Conservation (phyloP, 2,113 vertebrate genomes). For the Nibea albiflora region DNA sequence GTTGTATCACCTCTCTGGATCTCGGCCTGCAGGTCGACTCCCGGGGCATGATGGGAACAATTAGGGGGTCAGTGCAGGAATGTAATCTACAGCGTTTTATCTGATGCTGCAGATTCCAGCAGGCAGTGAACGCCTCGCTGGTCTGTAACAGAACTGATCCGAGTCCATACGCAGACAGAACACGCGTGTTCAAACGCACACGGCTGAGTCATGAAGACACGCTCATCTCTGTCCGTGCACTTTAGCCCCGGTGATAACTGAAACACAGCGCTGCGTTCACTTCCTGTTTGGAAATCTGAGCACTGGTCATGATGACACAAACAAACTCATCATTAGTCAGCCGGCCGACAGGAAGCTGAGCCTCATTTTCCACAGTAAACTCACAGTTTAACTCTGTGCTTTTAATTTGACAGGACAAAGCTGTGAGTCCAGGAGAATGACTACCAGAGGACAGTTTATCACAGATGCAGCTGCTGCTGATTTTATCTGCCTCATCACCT, state of each 20-base stretch:
- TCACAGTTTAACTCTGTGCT: neutral
- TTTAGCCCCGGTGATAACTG: neutral
- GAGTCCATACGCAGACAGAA: no score
- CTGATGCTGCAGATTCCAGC: constrained; percentile 44
- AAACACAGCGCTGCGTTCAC: constrained; percentile 2
- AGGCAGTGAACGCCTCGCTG: constrained; percentile 3
- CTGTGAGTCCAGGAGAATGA: no score
- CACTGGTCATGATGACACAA: neutral
- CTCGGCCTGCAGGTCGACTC: constrained; percentile 11
- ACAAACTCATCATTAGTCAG: constrained; percentile 12
- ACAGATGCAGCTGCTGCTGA: no score
- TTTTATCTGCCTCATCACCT: no score
- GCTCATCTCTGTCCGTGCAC: neutral
- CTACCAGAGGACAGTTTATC: no score
- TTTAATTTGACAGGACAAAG: no score
- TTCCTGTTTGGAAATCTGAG: constrained; percentile 44
- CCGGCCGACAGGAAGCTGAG: constrained; percentile 23
- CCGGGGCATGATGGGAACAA: constrained; percentile 51
- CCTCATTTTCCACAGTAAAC: neutral
- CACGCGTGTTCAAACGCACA: no score
- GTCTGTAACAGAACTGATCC: no score
- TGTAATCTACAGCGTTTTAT: constrained; percentile 35
- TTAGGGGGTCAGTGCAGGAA: constrained; percentile 55
- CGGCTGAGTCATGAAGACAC: no score
- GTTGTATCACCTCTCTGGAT: neutral